phyloP scores from a whole-genome alignment of 2,888 invertebrate genomes.

The Yponomeuta plumbellus region DNA sequence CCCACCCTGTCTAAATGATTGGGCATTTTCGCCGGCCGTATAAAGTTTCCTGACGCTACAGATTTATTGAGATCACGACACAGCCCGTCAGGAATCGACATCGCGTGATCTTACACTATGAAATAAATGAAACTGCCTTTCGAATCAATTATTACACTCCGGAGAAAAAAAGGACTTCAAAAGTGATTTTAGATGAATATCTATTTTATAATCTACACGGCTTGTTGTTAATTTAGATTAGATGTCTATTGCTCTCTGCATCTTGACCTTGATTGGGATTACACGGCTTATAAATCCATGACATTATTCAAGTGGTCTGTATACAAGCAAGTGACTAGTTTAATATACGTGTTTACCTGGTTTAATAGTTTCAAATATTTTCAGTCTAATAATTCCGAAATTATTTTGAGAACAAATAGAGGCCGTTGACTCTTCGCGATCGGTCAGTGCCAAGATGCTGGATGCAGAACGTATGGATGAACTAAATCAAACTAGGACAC shows the following conservation, averaged over 20 bases:
- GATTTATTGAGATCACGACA: slow-evolving; percentile 12
- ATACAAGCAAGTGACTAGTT: no score
- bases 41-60: neutral
- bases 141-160: slow-evolving; percentile 2
- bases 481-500: no score
- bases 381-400: no score
- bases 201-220: neutral
- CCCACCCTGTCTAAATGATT: neutral
- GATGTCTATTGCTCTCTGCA: neutral
- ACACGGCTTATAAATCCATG: neutral
- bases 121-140: slow-evolving; percentile 2
- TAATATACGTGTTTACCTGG: no score
- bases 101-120: slow-evolving; percentile 8
- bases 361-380: no score
- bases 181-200: neutral
- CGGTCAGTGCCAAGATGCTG: no score
- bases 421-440: no score
- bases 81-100: neutral
- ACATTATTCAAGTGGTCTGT: no score
- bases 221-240: neutral
- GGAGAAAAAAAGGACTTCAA: neutral
- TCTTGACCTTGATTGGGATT: neutral
- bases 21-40: slow-evolving; percentile 6
- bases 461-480: no score
- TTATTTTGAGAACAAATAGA: no score